These are phyloP conservation scores for Pluvianellus socialis DNA, from an alignment of 2,113 vertebrate genomes.

Conservation along the genomic window DNA sequence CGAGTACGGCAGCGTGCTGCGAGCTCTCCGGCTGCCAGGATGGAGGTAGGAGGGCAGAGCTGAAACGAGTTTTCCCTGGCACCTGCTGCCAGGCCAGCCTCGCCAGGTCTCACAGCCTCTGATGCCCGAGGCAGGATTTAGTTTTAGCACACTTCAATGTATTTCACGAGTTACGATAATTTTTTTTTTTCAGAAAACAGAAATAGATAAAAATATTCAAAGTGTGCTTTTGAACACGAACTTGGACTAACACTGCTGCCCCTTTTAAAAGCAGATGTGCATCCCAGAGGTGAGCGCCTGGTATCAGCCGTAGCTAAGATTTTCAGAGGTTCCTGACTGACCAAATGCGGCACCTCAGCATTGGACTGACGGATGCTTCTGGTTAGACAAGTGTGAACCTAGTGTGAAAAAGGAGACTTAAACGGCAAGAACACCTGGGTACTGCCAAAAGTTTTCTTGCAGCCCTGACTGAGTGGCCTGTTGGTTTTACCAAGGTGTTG, in stretches of 20 bases:
- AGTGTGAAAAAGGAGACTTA: background rate
- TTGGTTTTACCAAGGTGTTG: background rate
- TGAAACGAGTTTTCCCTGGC: background rate
- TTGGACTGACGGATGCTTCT: background rate
- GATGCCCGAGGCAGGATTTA: background rate
- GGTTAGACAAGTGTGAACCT: background rate
- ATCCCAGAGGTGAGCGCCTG: background rate
- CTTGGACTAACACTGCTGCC: rapidly evolving
- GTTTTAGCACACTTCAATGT: background rate
- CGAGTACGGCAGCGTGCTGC: rapidly evolving
- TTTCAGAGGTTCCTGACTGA: background rate
- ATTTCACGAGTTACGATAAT: background rate
- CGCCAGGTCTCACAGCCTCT: background rate
- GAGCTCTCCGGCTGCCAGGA: background rate
- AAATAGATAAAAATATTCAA: background rate
- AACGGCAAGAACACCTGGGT: background rate
- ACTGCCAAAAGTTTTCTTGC: background rate
- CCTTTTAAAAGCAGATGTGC: background rate
- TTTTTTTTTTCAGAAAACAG: background rate
- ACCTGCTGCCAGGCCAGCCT: background rate
- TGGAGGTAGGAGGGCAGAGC: background rate
- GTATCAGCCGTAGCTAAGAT: background rate
- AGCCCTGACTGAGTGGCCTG: rapidly evolving
- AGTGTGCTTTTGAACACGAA: background rate
- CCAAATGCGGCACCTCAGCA: background rate